Percentiles rank a stretch among this genome's conserved stretches.
Evolutionary conservation across 2,797 vertebrate genomes (phyloP).

Genomic region (Crenichthys baileyi): DNA sequence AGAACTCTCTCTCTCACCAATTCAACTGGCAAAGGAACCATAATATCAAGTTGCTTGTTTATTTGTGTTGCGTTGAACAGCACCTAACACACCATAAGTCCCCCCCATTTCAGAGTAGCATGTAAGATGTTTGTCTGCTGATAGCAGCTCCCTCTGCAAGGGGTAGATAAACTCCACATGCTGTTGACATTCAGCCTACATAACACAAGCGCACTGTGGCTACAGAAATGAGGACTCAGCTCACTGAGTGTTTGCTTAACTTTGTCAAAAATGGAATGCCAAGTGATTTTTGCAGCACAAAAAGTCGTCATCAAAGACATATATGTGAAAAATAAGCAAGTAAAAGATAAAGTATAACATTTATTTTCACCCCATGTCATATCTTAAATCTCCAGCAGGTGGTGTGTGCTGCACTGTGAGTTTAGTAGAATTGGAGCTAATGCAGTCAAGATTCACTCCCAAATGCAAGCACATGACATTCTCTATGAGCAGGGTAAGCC

Average conservation of each 20-base stretch:
- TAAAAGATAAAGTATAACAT: not conserved
- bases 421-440: conserved; percentile 32
- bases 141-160: conserved; percentile 49
- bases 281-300: not conserved
- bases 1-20: not conserved
- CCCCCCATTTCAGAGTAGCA: conserved; percentile 41
- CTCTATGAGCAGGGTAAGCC: conserved; percentile 45
- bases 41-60: conserved; percentile 26
- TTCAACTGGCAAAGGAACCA: not conserved
- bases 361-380: conserved; percentile 13
- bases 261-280: conserved; percentile 1
- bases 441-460: conserved; percentile 16
- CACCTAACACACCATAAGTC: conserved; percentile 32
- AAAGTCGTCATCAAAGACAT: not conserved
- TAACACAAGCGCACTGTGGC: conserved; percentile 22
- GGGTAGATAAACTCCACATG: conserved; percentile 48
- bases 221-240: conserved; percentile 15
- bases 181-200: conserved; percentile 19
- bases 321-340: not conserved
- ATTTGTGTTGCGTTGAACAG: conserved; percentile 33
- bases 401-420: conserved; percentile 32
- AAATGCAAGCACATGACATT: conserved; percentile 53
- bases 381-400: conserved; percentile 58
- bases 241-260: not conserved
- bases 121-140: conserved; percentile 57